These are phyloP conservation scores for Acanthosepion lycidas DNA, from an alignment of 2,888 invertebrate species.

Conservation along the genomic window DNA sequence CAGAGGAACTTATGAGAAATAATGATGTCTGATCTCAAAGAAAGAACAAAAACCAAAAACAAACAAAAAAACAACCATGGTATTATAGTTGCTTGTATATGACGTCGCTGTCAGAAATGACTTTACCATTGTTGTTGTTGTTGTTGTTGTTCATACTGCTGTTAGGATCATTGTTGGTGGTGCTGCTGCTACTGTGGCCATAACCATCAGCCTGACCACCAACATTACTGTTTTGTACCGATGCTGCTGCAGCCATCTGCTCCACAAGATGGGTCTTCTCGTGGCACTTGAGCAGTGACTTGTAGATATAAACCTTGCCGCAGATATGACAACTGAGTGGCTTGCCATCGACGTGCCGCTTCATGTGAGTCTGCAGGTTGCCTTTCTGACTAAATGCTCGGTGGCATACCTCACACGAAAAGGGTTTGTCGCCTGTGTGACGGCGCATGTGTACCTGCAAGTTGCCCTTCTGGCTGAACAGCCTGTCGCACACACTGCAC, in stretches of 20 bases:
- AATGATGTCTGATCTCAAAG: slow-evolving; percentile 33
- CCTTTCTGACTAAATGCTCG: slow-evolving; percentile 42
- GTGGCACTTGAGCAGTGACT: slow-evolving; percentile 45
- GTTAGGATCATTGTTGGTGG: not conserved
- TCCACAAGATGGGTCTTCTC: slow-evolving; percentile 44
- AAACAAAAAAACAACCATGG: not conserved
- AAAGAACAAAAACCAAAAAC: slow-evolving; percentile 4
- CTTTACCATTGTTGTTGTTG: not conserved
- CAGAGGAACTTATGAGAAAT: not conserved
- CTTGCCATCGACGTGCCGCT: slow-evolving; percentile 40
- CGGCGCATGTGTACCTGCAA: slow-evolving; percentile 44
- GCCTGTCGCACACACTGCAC: slow-evolving; percentile 41
- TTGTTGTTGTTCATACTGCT: not conserved
- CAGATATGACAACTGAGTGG: slow-evolving; percentile 38
- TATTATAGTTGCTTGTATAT: slow-evolving; percentile 38
- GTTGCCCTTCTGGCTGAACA: slow-evolving; percentile 44
- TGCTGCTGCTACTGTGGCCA: not conserved
- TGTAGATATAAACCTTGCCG: slow-evolving; percentile 41
- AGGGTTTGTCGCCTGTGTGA: slow-evolving; percentile 40
- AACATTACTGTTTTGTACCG: not conserved
- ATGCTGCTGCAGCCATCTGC: not conserved
- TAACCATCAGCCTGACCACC: slow-evolving; percentile 23
- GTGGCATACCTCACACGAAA: slow-evolving; percentile 23
- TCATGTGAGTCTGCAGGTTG: slow-evolving; percentile 45
- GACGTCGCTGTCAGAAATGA: slow-evolving; percentile 33